phyloP scores from a whole-genome alignment of 2,888 invertebrate genomes.

The Hypsopygia costalis region DNA sequence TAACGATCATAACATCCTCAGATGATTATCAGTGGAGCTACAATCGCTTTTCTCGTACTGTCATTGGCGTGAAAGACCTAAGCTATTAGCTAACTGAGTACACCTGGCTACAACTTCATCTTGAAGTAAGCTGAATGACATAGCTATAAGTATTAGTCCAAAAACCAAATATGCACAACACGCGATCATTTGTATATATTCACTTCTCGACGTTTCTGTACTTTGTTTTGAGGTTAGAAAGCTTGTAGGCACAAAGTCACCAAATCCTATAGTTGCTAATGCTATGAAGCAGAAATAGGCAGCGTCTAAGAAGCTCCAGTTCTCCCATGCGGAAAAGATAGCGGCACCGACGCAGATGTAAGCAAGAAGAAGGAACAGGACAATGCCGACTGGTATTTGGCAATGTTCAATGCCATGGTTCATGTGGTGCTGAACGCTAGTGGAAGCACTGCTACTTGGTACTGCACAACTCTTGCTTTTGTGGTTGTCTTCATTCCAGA shows the following conservation, averaged over 20 bases:
- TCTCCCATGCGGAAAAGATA: conserved; percentile 89
- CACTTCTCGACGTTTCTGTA: conserved; percentile 65
- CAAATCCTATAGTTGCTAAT: conserved; percentile 90
- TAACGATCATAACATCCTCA: conserved; percentile 77
- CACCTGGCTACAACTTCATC: conserved; percentile 89
- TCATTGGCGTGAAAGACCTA: conserved; percentile 84
- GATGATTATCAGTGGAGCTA: conserved; percentile 66
- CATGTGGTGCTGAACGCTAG: conserved; percentile 52
- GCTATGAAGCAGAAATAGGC: conserved; percentile 93
- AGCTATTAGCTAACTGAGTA: conserved; percentile 84
- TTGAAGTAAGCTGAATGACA: conserved; percentile 91
- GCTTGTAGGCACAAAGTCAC: conserved; percentile 85
- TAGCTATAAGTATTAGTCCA: conserved; percentile 90
- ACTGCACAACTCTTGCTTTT: conserved; percentile 57
- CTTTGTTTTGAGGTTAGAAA: conserved; percentile 67
- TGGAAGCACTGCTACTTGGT: conserved; percentile 58
- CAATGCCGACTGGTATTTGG: conserved; percentile 69
- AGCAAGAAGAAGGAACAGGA: conserved; percentile 84
- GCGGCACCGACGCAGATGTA: conserved; percentile 89
- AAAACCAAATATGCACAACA: conserved; percentile 90
- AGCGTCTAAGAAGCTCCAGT: conserved; percentile 90
- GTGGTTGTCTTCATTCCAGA: conserved; percentile 79
- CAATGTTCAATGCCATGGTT: conserved; percentile 60
- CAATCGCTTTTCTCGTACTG: conserved; percentile 76
- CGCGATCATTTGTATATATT: conserved; percentile 87